phyloP scores from a whole-genome alignment of 2,113 vertebrate species.

The Polypterus senegalus region DNA sequence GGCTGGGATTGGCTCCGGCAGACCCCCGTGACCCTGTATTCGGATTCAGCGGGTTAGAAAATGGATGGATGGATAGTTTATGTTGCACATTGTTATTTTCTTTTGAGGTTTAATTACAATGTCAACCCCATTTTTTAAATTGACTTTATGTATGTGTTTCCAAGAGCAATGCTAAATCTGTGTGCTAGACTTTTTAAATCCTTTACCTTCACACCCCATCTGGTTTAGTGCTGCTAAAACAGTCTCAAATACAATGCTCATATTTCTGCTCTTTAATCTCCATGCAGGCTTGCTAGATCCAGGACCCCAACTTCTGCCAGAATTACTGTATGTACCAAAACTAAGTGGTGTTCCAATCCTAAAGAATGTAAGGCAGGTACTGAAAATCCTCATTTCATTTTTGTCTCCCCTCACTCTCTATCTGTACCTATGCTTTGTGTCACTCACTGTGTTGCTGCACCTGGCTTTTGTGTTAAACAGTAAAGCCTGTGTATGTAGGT shows the following conservation, averaged over 20 bases:
- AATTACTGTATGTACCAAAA: conserved; percentile 2
- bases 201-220: conserved; percentile 38
- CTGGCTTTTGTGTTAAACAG: conserved; percentile 48
- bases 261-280: conserved; percentile 58
- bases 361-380: conserved; percentile 1
- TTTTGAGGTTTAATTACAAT: too few species aligned
- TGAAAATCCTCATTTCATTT: conserved; percentile 29
- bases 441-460: conserved; percentile 40
- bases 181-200: conserved; percentile 31
- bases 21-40: too few species aligned
- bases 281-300: conserved; percentile 36
- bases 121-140: too few species aligned
- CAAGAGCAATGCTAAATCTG: too few species aligned
- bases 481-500: conserved; percentile 20
- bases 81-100: too few species aligned
- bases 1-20: too few species aligned
- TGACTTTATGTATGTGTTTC: too few species aligned
- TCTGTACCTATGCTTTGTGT: conserved; percentile 31
- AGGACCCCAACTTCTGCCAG: conserved; percentile 18
- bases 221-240: conserved; percentile 45
- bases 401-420: conserved; percentile 28
- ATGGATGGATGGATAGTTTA: too few species aligned
- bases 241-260: conserved; percentile 45
- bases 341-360: neutral
- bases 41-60: too few species aligned